Conservation (phyloP, 2,888 invertebrate genomes). For the Enchytraeus crypticus region DNA sequence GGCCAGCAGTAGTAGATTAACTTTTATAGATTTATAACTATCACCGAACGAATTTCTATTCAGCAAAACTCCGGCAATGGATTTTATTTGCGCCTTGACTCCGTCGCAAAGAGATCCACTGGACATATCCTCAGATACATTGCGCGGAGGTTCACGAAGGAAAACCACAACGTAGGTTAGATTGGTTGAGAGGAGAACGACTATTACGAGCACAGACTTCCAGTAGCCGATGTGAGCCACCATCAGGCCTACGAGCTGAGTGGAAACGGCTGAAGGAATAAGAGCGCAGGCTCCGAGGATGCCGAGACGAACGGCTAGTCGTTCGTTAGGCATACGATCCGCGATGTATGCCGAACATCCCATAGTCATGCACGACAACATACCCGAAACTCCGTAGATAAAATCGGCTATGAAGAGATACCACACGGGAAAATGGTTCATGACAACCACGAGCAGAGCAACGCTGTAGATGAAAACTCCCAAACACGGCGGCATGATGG, state of each 20-base stretch:
- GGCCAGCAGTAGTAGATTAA: too few relatives aligned
- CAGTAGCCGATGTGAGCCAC: slow-evolving; percentile 8
- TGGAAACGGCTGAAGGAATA: slow-evolving; percentile 5
- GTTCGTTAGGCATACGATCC: slow-evolving; percentile 10
- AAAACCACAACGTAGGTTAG: neutral
- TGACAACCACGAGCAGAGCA: slow-evolving; percentile 7
- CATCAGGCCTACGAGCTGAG: slow-evolving; percentile 5
- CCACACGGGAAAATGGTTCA: slow-evolving; percentile 9
- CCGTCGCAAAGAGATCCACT: too few relatives aligned
- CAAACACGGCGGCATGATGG: slow-evolving; percentile 21
- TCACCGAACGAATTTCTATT: too few relatives aligned
- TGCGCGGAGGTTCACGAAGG: too few relatives aligned
- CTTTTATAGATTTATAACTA: too few relatives aligned
- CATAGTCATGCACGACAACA: slow-evolving; percentile 6
- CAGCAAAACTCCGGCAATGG: too few relatives aligned
- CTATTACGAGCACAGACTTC: neutral
- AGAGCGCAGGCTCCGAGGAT: slow-evolving; percentile 12
- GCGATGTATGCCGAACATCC: slow-evolving; percentile 19
- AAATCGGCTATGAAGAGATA: slow-evolving; percentile 7
- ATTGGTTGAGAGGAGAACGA: neutral
- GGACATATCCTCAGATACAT: too few relatives aligned
- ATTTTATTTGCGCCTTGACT: too few relatives aligned
- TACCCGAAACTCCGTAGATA: slow-evolving; percentile 12
- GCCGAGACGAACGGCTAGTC: slow-evolving; percentile 9
- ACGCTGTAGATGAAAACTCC: slow-evolving; percentile 1